These are phyloP conservation scores for Magallana ariakensis DNA, from an alignment of 1,140 invertebrate species.

Conservation along the genomic window DNA sequence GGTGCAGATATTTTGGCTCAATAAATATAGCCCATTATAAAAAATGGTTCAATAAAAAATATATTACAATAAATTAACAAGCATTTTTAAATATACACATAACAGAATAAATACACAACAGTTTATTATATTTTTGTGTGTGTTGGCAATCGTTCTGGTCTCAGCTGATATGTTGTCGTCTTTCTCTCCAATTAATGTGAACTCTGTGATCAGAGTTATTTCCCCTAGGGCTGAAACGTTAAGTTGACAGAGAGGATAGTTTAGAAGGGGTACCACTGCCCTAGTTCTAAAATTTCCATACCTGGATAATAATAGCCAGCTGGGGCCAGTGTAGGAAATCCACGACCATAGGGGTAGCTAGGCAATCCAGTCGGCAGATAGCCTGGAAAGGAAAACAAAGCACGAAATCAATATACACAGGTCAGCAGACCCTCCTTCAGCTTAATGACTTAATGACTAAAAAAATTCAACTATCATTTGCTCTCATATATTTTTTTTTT, in stretches of 20 bases:
- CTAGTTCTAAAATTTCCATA: conserved; percentile 72
- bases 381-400: conserved; percentile 52
- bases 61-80: conserved; percentile 38
- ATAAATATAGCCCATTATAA: conserved; percentile 24
- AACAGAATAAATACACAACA: conserved; percentile 32
- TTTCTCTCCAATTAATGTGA: conserved; percentile 7
- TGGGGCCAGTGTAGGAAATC: conserved; percentile 63
- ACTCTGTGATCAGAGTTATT: conserved; percentile 17
- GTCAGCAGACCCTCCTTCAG: too few species aligned
- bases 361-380: conserved; percentile 66
- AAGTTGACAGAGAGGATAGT: conserved; percentile 52
- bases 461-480: too few species aligned
- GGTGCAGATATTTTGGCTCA: conserved; percentile 23
- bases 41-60: conserved; percentile 12
- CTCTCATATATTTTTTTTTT: too few species aligned
- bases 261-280: conserved; percentile 74
- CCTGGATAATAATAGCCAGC: conserved; percentile 70
- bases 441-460: not conserved
- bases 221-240: conserved; percentile 51
- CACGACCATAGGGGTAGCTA: conserved; percentile 64
- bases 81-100: conserved; percentile 12
- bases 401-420: not conserved
- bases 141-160: not conserved
- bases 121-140: not conserved
- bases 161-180: conserved; percentile 25